Conservation (phyloP, 2,797 vertebrate species). For the Cyprinodon diabolis region DNA sequence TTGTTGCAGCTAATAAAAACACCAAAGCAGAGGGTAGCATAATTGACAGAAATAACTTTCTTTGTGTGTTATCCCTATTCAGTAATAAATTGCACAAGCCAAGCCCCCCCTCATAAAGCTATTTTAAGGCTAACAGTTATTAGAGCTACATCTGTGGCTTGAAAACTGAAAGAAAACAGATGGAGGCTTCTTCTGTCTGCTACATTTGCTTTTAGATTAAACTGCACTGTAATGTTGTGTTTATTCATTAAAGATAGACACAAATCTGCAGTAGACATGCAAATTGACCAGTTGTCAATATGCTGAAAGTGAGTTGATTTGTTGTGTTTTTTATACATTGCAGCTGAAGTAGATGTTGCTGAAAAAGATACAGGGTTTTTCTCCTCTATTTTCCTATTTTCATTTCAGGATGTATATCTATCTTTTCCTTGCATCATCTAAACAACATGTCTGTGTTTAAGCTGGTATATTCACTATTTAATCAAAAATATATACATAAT, state of each 20-base stretch:
- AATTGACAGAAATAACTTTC: slow-evolving; percentile 1
- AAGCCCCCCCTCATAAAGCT: slow-evolving; percentile 1
- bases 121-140: neutral
- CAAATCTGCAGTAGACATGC: neutral
- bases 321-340: neutral
- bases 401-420: neutral
- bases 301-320: neutral
- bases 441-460: too few species aligned
- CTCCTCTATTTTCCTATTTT: neutral
- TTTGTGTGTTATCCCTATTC: slow-evolving; percentile 6
- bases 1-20: neutral
- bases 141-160: slow-evolving; percentile 1
- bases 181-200: slow-evolving; percentile 1
- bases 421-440: neutral
- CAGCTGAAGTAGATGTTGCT: neutral
- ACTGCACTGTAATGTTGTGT: neutral
- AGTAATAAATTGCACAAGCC: neutral
- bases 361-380: neutral
- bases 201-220: neutral
- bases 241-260: slow-evolving; percentile 4
- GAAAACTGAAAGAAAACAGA: neutral
- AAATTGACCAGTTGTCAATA: neutral
- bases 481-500: too few species aligned
- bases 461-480: too few species aligned
- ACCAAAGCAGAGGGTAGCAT: neutral